Percentiles rank a stretch among this genome's conserved stretches.
Evolutionary conservation across 2,797 vertebrate genomes (phyloP).

Genomic region (Myotis daubentonii): DNA sequence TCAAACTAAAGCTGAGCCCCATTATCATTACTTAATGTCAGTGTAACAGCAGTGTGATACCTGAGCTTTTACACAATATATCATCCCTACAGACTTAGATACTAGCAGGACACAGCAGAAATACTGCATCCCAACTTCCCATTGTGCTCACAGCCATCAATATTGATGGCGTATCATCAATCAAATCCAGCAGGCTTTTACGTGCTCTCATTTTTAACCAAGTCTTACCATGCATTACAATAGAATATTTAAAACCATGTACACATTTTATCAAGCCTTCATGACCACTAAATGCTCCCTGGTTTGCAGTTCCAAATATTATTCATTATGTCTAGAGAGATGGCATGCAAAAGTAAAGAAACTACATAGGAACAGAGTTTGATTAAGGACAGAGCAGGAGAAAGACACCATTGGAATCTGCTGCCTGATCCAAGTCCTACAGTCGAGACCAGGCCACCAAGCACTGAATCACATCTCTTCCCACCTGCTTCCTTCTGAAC

Average conservation of each 20-base stretch:
- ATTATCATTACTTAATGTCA: constrained; percentile 86
- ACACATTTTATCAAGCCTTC: constrained; percentile 84
- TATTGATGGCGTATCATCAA: constrained; percentile 82
- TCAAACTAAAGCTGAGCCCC: constrained; percentile 77
- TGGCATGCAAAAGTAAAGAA: constrained; percentile 54
- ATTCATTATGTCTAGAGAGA: constrained; percentile 68
- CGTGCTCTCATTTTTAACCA: constrained; percentile 85
- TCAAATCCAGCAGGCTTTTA: constrained; percentile 86
- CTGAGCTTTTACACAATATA: constrained; percentile 80
- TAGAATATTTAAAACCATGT: constrained; percentile 84
- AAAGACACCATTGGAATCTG: not conserved
- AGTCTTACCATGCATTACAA: constrained; percentile 85
- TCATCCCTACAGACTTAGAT: constrained; percentile 83
- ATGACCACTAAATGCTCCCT: constrained; percentile 82
- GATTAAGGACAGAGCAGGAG: constrained; percentile 6
- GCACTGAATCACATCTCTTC: not conserved
- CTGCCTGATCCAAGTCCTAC: not conserved
- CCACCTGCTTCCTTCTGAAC: not conserved
- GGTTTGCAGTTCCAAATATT: constrained; percentile 80
- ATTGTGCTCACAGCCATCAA: constrained; percentile 80
- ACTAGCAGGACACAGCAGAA: constrained; percentile 84
- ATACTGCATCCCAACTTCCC: constrained; percentile 80
- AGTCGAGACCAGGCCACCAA: not conserved
- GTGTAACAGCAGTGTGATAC: constrained; percentile 67
- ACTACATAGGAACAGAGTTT: not conserved